A percentile compares a stretch with the other conserved stretches of the same genome.
Evolutionary conservation across 2,888 invertebrate genomes (phyloP).

Genomic region (Steinernema scapterisci): DNA sequence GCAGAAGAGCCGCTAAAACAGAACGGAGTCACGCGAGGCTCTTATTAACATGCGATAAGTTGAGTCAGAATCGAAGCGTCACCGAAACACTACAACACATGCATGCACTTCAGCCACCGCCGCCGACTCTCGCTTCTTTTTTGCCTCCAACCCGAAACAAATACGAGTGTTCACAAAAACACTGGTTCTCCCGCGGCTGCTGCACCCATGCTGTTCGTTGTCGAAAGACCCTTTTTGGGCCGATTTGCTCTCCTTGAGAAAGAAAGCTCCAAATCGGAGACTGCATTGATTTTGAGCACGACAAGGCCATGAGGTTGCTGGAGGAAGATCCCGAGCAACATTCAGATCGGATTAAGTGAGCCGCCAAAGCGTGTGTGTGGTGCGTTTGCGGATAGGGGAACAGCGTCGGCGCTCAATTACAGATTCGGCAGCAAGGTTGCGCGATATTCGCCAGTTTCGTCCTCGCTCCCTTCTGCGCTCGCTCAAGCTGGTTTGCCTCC

Average conservation of each 20-base stretch:
- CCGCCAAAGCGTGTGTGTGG: neutral
- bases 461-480: constrained; percentile 1
- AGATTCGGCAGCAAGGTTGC: constrained; percentile 30
- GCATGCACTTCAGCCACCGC: too few species aligned
- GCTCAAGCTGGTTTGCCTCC: constrained; percentile 19
- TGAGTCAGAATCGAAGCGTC: too few species aligned
- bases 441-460: constrained; percentile 18
- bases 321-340: constrained; percentile 20
- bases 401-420: constrained; percentile 26
- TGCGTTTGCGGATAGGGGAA: constrained; percentile 26
- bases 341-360: constrained; percentile 32
- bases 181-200: neutral
- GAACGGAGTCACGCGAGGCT: too few species aligned
- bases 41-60: too few species aligned
- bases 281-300: neutral
- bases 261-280: neutral
- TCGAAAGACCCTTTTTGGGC: neutral
- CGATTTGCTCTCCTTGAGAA: neutral
- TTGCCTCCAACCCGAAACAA: neutral
- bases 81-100: too few species aligned
- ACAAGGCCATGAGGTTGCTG: neutral
- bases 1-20: too few species aligned
- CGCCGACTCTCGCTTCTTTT: neutral
- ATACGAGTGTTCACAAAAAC: neutral
- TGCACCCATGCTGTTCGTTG: neutral